phyloP scores from a whole-genome alignment of 2,888 invertebrate species.

The Mimumesa dahlbomi region DNA sequence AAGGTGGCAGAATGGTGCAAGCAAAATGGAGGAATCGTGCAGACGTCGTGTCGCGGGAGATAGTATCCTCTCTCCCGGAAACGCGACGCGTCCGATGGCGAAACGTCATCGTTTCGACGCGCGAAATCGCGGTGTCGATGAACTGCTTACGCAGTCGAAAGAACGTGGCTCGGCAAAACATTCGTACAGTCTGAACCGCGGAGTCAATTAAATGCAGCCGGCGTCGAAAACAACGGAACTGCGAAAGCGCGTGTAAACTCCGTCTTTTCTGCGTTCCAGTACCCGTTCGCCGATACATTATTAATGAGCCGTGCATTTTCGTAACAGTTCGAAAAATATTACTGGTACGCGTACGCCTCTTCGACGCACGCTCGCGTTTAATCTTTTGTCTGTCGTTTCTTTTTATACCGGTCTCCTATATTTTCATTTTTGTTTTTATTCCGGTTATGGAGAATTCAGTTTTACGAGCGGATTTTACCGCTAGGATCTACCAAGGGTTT shows the following conservation, averaged over 20 bases:
- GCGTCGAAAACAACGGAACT: slow-evolving; percentile 18
- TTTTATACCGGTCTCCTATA: too few species aligned
- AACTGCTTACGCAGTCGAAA: slow-evolving; percentile 32
- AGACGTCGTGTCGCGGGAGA: slow-evolving; percentile 33
- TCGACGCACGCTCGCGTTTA: not conserved
- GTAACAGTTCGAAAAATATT: too few species aligned
- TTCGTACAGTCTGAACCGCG: slow-evolving; percentile 21
- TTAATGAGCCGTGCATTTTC: not conserved
- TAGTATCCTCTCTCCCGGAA: slow-evolving; percentile 50
- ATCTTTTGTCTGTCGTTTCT: not conserved
- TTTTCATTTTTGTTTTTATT: too few species aligned
- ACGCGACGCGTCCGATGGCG: slow-evolving; percentile 39
- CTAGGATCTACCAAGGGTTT: too few species aligned
- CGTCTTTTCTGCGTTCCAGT: slow-evolving; percentile 1
- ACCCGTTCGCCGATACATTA: not conserved
- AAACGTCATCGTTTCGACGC: slow-evolving; percentile 37
- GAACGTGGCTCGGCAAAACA: slow-evolving; percentile 23
- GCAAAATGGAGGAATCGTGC: slow-evolving; percentile 36
- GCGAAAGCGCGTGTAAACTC: not conserved
- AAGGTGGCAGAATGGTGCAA: slow-evolving; percentile 23
- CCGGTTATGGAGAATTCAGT: too few species aligned
- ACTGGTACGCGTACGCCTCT: not conserved
- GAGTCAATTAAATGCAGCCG: slow-evolving; percentile 18
- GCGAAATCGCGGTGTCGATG: slow-evolving; percentile 29
- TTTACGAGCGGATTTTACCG: too few species aligned